Percentiles rank a stretch among this genome's conserved stretches.
Conservation (phyloP, 1,140 invertebrate species). For the Trinorchestia longiramus region DNA sequence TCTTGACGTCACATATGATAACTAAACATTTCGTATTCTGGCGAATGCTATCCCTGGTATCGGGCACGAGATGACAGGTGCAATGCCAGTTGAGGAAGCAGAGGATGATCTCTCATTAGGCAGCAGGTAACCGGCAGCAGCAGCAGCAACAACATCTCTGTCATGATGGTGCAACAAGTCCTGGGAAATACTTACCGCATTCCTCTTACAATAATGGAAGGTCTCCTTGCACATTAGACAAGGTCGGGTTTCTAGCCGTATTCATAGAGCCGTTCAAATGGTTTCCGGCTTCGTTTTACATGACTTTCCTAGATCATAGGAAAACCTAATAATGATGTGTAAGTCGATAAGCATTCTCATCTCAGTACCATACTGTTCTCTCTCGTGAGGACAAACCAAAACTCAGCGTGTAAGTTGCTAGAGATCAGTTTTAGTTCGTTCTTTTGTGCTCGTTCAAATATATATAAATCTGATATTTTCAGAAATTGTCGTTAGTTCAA, state of each 20-base stretch:
- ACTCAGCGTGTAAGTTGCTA: neutral
- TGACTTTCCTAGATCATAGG: neutral
- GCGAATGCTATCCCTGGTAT: neutral
- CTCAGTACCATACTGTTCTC: neutral
- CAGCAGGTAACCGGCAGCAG: slow-evolving; percentile 29
- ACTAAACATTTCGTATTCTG: neutral
- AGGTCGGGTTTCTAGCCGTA: neutral
- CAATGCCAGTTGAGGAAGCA: slow-evolving; percentile 43
- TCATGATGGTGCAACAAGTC: neutral
- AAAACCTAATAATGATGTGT: neutral
- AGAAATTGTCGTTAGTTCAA: no score
- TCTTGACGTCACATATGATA: neutral
- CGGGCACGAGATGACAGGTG: slow-evolving; percentile 32
- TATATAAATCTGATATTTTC: no score
- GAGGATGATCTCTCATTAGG: slow-evolving; percentile 52
- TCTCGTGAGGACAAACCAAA: neutral
- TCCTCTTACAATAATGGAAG: neutral
- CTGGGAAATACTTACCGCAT: slow-evolving; percentile 31
- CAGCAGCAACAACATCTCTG: slow-evolving; percentile 9
- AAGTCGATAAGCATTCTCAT: neutral
- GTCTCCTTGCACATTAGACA: neutral
- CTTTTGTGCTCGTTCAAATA: no score
- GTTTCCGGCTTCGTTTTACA: neutral
- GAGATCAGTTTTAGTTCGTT: neutral
- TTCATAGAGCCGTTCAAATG: neutral